Base-by-base conservation (phyloP, 2,888 invertebrate genomes). In the Petrophora chlorosata region DNA sequence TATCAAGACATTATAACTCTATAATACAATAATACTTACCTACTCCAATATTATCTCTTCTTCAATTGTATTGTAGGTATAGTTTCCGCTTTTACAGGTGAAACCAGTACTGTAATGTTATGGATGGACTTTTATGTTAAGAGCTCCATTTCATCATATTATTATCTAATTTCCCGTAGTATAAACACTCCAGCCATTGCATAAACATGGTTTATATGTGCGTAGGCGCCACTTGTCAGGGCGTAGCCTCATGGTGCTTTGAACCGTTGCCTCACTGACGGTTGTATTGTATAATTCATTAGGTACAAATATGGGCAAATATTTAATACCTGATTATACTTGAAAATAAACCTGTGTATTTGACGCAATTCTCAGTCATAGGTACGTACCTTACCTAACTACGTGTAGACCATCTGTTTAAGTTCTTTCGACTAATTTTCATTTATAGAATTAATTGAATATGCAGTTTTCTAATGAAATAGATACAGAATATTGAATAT, bases 201-300 rank as follows among this genome's bases (percentile, higher is more conserved):
- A 60, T 57, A 63, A 60, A 51, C 55, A 47, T 53, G 49, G 45
- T 19, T 56, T 45, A 49, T 38, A 39, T 42, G 30, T 49, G 58
- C 63, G 63, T 63, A 57, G 63, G 63, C 60, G 63, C 51, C 53
- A 33, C 38, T 38, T 42, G 26, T n/a, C 29, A 54, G 52, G 55
- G 54, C 56, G 52, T 42, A 46, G 54, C 50, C 38, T 54, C 29
- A 47, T 58, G 49, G 58, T 53, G 56, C 56, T 60, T 39, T 57
- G 60, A 63, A 57, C 60, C 47, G 53, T 63, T 63, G 49, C 60
- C 54, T 44, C 59, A 63, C 28, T 38, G 17, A 38, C 50, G 26
- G 23, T 49, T n/a, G n/a, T 49, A 48, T 56, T 54, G 51, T 51
- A 45, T 58, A 53, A 49, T 50, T 54, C 50, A 51, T 53, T 32